phyloP scores from a whole-genome alignment of 1,140 invertebrate species.

The Pteromalus puparum region DNA sequence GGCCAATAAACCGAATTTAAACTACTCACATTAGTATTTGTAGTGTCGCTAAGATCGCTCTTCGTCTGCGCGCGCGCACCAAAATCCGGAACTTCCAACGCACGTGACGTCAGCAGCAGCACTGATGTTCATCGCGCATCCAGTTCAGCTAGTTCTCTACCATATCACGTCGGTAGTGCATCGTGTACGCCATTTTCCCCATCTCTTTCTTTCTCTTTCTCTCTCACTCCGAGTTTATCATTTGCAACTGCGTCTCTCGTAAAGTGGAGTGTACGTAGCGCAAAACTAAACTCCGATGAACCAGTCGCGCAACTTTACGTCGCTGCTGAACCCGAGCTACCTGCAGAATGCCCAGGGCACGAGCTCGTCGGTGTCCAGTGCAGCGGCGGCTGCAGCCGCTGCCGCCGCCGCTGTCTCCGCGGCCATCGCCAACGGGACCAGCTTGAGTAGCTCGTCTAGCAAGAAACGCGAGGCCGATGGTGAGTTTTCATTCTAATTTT shows the following conservation, averaged over 20 bases:
- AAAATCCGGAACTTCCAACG: conserved; percentile 23
- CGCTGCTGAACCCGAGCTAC: conserved; percentile 76
- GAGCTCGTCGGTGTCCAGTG: conserved; percentile 58
- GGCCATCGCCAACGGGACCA: conserved; percentile 71
- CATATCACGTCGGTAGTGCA: neutral
- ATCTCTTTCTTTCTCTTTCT: too few species aligned
- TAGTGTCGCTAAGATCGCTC: too few species aligned
- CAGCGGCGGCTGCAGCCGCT: conserved; percentile 67
- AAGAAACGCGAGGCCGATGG: conserved; percentile 71
- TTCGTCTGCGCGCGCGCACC: conserved; percentile 13
- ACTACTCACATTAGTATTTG: too few species aligned
- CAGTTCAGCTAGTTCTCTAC: neutral
- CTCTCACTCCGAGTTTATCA: neutral
- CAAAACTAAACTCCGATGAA: conserved; percentile 61
- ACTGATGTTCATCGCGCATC: too few species aligned
- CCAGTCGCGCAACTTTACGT: conserved; percentile 75
- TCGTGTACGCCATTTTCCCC: neutral
- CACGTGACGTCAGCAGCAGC: conserved; percentile 28
- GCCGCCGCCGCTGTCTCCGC: conserved; percentile 68
- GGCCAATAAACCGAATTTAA: too few species aligned
- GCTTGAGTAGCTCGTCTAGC: conserved; percentile 55
- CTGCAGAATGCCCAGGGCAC: conserved; percentile 70
- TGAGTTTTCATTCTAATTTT: conserved; percentile 53
- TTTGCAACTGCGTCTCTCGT: neutral
- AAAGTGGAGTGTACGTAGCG: neutral